A percentile compares a stretch with the other conserved stretches of the same genome.
phyloP scores from a whole-genome alignment of 1,140 invertebrate species.

The Bactericera cockerelli region DNA sequence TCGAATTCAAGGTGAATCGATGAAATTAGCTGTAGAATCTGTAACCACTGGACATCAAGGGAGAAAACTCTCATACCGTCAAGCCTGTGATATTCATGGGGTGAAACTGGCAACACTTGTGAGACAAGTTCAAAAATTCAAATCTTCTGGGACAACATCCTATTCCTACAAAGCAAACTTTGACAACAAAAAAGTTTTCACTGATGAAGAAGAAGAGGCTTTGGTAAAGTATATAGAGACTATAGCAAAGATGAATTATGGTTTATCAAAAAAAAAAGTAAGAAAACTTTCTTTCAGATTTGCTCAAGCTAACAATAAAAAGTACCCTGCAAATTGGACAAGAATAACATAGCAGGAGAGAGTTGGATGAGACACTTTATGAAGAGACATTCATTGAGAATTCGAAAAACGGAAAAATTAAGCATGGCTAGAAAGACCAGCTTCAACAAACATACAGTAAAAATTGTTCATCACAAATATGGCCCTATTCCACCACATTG shows the following conservation, averaged over 20 bases:
- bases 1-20: background rate
- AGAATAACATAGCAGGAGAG: conserved; percentile 25
- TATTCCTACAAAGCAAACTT: conserved; percentile 9
- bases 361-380: conserved; percentile 28
- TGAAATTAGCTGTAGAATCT: conserved; percentile 3
- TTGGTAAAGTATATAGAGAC: conserved; percentile 8
- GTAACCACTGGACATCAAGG: conserved; percentile 4
- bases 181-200: conserved; percentile 11
- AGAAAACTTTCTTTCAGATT: conserved; percentile 23
- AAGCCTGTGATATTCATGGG: conserved; percentile 6
- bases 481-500: background rate
- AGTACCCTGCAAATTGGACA: conserved; percentile 25
- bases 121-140: background rate
- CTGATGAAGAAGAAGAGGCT: background rate
- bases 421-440: too few relatives aligned
- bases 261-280: conserved; percentile 12
- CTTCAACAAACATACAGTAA: too few relatives aligned
- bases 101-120: conserved; percentile 11
- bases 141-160: background rate
- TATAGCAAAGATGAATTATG: conserved; percentile 13
- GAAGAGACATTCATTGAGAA: conserved; percentile 26
- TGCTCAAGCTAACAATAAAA: conserved; percentile 19
- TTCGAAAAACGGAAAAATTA: too few relatives aligned
- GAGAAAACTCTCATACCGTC: conserved; percentile 1
- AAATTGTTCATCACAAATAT: conserved; percentile 8